Conservation (phyloP, 2,797 vertebrate genomes). For the Melanotaenia nigrans region DNA sequence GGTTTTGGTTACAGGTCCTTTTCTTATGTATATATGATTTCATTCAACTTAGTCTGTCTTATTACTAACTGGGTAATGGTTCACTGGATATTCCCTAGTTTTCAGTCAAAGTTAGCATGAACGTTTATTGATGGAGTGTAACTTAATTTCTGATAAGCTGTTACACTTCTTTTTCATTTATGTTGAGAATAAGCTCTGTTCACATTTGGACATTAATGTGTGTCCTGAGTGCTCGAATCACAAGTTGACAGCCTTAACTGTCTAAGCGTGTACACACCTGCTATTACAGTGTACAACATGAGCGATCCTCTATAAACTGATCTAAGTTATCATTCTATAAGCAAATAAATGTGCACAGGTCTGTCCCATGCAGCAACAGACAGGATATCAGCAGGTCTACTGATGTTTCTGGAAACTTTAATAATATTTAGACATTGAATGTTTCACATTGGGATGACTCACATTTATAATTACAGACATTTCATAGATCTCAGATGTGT, state of each 20-base stretch:
- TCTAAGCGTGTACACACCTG: background rate
- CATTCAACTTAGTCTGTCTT: background rate
- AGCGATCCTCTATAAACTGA: background rate
- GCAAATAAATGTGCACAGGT: background rate
- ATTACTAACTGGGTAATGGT: background rate
- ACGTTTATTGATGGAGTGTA: background rate
- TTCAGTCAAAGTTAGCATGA: background rate
- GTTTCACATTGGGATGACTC: too few species aligned
- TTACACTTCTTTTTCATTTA: constrained; percentile 5
- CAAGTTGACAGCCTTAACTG: background rate
- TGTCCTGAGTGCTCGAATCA: background rate
- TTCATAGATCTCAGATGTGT: background rate
- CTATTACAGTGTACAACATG: background rate
- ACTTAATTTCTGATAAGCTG: constrained; percentile 8
- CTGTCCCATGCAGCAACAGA: background rate
- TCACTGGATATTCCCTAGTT: background rate
- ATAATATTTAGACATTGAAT: background rate
- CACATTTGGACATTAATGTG: background rate
- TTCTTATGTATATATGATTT: background rate
- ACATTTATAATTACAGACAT: background rate
- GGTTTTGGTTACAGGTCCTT: background rate
- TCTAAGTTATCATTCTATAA: background rate
- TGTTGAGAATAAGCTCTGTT: background rate
- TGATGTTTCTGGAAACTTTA: background rate
- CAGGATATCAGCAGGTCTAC: background rate